Conservation (phyloP, 2,888 invertebrate species). For the Platycheirus rosarum region DNA sequence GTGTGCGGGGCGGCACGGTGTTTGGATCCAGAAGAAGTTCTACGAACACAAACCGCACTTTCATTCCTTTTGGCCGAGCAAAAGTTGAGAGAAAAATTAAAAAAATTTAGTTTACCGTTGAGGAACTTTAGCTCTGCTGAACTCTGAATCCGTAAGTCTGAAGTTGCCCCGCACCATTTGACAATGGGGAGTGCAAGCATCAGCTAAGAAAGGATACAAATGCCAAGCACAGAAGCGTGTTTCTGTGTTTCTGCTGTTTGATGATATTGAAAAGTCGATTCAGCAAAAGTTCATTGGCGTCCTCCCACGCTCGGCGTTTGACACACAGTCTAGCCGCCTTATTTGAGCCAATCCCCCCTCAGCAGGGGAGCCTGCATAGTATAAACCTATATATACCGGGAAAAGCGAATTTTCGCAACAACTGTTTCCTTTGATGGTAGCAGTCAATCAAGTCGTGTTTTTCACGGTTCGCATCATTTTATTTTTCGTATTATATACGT, state of each 20-base stretch:
- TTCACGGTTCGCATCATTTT: constrained; percentile 68
- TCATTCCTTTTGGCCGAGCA: constrained; percentile 45
- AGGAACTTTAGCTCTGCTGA: constrained; percentile 36
- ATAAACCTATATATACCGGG: constrained; percentile 13
- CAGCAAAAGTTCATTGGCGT: constrained; percentile 73
- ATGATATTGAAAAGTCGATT: constrained; percentile 72
- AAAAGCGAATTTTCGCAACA: constrained; percentile 63
- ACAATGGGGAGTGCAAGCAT: constrained; percentile 34
- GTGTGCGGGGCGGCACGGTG: too few species aligned
- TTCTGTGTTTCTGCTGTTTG: constrained; percentile 69
- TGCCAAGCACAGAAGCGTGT: constrained; percentile 51
- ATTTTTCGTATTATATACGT: constrained; percentile 59
- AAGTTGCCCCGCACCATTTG: constrained; percentile 37
- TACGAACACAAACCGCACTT: background rate
- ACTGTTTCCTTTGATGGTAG: constrained; percentile 73
- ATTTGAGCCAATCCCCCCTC: constrained; percentile 26
- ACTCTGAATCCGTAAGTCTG: background rate
- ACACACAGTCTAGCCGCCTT: constrained; percentile 44
- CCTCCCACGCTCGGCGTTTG: constrained; percentile 34
- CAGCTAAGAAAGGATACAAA: constrained; percentile 47
- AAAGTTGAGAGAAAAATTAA: constrained; percentile 43
- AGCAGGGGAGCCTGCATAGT: constrained; percentile 36
- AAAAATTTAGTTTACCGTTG: constrained; percentile 42
- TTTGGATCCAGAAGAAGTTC: constrained; percentile 26
- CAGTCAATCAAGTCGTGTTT: constrained; percentile 73